Evolutionary conservation across 2,888 invertebrate species (phyloP).

Genomic region (Lacanobia wlatinum): DNA sequence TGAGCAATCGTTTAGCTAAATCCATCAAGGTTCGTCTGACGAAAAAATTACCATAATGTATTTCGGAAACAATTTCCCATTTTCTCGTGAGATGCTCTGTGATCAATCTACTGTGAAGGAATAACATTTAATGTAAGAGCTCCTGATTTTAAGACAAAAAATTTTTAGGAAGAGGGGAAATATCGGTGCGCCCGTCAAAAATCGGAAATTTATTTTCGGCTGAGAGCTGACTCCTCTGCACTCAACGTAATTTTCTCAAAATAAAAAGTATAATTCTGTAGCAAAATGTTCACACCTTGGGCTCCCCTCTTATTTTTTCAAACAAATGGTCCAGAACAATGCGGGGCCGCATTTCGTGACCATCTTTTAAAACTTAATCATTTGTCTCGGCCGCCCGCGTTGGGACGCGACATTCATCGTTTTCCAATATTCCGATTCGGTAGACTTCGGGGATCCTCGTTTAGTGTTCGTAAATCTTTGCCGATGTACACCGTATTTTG

Average conservation of each 20-base stretch:
- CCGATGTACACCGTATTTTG: constrained; percentile 36
- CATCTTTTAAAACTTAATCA: constrained; percentile 73
- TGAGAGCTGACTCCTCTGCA: constrained; percentile 28
- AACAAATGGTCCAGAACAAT: constrained; percentile 70
- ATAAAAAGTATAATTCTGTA: constrained; percentile 61
- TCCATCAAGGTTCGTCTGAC: too few relatives aligned
- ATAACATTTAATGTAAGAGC: constrained; percentile 41
- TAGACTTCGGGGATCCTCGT: constrained; percentile 47
- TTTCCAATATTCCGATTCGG: constrained; percentile 73
- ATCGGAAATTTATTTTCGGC: constrained; percentile 38
- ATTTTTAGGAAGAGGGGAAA: constrained; percentile 17
- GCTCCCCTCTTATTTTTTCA: constrained; percentile 60
- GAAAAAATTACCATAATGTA: not conserved
- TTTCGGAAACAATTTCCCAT: constrained; percentile 13
- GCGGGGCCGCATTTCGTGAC: constrained; percentile 49
- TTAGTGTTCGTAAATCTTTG: constrained; percentile 39
- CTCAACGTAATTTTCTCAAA: constrained; percentile 42
- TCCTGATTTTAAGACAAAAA: constrained; percentile 39
- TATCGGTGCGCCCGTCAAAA: constrained; percentile 37
- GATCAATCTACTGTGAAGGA: constrained; percentile 25
- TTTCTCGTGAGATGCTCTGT: constrained; percentile 30
- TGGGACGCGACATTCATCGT: constrained; percentile 68
- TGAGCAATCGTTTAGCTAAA: not conserved
- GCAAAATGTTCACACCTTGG: constrained; percentile 64
- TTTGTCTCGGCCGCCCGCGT: constrained; percentile 60